Conservation (phyloP, 2,113 vertebrate species). For the Ceyx melanurus region DNA sequence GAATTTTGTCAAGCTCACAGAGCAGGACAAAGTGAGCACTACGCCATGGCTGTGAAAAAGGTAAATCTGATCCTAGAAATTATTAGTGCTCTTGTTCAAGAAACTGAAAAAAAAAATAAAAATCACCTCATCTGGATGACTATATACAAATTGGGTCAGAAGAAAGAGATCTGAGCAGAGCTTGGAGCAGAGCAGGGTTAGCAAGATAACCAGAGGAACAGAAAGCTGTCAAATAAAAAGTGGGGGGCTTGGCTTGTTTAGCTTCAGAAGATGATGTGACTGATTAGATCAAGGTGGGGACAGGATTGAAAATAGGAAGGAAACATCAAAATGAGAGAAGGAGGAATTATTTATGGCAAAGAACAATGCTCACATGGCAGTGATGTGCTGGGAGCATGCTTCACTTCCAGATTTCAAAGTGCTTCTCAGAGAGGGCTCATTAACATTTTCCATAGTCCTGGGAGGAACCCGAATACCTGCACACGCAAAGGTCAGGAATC, state of each 20-base stretch:
- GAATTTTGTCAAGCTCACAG: background rate
- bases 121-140: background rate
- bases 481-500: background rate
- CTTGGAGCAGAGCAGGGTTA: background rate
- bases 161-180: background rate
- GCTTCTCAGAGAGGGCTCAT: background rate
- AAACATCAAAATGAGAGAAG: background rate
- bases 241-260: background rate
- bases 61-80: background rate
- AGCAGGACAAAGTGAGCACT: background rate
- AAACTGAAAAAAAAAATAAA: background rate
- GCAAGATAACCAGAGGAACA: background rate
- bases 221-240: background rate
- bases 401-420: background rate
- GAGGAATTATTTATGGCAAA: background rate
- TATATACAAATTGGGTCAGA: background rate
- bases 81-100: background rate
- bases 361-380: background rate
- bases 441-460: background rate
- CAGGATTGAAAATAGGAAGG: background rate
- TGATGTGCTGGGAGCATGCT: fast-evolving
- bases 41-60: background rate
- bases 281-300: background rate
- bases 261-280: background rate
- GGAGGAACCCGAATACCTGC: background rate